These are phyloP conservation scores for Thrips palmi DNA, from an alignment of 1,140 invertebrate species.

Conservation along the genomic window DNA sequence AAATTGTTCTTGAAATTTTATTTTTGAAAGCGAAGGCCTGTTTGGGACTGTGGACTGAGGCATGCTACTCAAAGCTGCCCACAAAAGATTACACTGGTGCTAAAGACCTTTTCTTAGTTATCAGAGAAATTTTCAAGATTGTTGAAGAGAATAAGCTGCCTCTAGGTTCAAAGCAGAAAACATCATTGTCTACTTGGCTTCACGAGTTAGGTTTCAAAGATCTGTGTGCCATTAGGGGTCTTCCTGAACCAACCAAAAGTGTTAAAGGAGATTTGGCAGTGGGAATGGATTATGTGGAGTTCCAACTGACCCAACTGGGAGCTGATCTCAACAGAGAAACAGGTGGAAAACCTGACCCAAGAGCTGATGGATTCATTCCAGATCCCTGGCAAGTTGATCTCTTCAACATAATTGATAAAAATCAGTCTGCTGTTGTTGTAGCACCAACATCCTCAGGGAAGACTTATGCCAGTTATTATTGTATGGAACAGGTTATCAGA, in stretches of 20 bases:
- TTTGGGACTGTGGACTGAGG: slow-evolving; percentile 4
- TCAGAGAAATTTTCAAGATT: slow-evolving; percentile 3
- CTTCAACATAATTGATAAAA: slow-evolving; percentile 14
- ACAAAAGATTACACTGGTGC: not conserved
- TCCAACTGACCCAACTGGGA: slow-evolving; percentile 14
- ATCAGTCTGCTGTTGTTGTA: slow-evolving; percentile 15
- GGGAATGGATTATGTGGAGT: slow-evolving; percentile 11
- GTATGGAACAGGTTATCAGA: slow-evolving; percentile 15
- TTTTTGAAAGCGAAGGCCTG: slow-evolving; percentile 5
- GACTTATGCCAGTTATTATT: slow-evolving; percentile 17
- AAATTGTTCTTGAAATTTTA: slow-evolving; percentile 1
- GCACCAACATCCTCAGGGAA: slow-evolving; percentile 17
- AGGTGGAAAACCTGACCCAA: slow-evolving; percentile 9
- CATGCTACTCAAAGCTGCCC: not conserved
- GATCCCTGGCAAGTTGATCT: slow-evolving; percentile 15
- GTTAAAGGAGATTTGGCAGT: not conserved
- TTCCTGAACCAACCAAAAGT: slow-evolving; percentile 5
- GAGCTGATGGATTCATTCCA: slow-evolving; percentile 14
- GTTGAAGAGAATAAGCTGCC: not conserved
- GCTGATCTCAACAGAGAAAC: slow-evolving; percentile 10
- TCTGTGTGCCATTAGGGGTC: slow-evolving; percentile 9
- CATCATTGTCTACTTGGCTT: slow-evolving; percentile 8
- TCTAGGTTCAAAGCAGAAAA: not conserved
- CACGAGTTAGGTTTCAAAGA: slow-evolving; percentile 11
- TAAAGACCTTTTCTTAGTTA: slow-evolving; percentile 7